Conservation (phyloP, 2,797 vertebrate genomes). For the Psittacula derbiana region DNA sequence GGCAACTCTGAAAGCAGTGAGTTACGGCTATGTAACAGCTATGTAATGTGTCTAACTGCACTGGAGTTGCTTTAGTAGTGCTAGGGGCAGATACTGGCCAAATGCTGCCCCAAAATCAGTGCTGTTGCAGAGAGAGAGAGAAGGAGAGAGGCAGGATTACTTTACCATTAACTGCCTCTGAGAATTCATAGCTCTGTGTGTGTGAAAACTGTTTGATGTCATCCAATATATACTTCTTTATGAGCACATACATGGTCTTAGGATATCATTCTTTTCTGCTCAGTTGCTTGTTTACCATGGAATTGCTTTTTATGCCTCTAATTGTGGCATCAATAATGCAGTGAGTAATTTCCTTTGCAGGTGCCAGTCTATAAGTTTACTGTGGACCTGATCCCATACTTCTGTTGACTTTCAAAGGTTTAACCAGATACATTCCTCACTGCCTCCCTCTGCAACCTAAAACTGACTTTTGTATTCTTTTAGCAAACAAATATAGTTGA, state of each 20-base stretch:
- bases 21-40: neutral
- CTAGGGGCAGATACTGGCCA: neutral
- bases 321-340: conserved; percentile 50
- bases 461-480: neutral
- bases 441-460: neutral
- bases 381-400: conserved; percentile 33
- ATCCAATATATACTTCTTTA: neutral
- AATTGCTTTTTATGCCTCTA: conserved; percentile 51
- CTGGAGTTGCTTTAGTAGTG: neutral
- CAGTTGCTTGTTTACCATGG: conserved; percentile 3
- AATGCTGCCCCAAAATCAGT: neutral
- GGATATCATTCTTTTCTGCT: neutral
- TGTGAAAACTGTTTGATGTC: neutral
- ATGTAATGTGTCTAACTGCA: neutral
- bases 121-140: accelerated
- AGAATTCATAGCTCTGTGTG: neutral
- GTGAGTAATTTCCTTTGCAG: conserved; percentile 56
- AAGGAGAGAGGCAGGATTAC: neutral
- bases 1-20: neutral
- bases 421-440: neutral
- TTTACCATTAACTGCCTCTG: neutral
- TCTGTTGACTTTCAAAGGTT: conserved; percentile 46
- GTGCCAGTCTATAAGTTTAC: conserved; percentile 43
- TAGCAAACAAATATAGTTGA: neutral
- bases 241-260: neutral